phyloP scores from a whole-genome alignment of 2,888 invertebrate species.

The Silvanus unidentatus region DNA sequence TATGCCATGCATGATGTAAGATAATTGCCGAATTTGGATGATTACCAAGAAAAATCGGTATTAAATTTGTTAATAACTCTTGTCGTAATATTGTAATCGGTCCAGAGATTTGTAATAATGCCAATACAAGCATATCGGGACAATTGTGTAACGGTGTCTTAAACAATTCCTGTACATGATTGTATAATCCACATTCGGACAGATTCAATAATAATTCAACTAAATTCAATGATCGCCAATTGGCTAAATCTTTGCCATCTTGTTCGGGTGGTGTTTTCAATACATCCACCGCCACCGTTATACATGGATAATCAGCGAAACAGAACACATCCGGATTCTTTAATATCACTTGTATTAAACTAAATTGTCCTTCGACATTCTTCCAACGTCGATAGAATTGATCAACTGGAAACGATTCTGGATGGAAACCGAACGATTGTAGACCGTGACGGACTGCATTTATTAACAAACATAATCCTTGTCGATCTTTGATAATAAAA shows the following conservation, averaged over 20 bases:
- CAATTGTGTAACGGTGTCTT: conserved; percentile 89
- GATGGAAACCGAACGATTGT: conserved; percentile 65
- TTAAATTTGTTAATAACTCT: conserved; percentile 79
- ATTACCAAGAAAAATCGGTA: conserved; percentile 90
- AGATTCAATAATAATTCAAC: conserved; percentile 82
- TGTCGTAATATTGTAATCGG: conserved; percentile 74
- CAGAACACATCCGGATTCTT: conserved; percentile 91
- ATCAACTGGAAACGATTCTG: conserved; percentile 79
- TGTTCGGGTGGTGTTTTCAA: conserved; percentile 92
- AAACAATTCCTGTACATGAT: conserved; percentile 79
- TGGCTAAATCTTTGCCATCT: conserved; percentile 87
- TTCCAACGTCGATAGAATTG: conserved; percentile 88
- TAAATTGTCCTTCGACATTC: conserved; percentile 88
- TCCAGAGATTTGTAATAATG: conserved; percentile 79
- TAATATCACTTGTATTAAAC: conserved; percentile 77
- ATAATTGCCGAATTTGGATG: conserved; percentile 97
- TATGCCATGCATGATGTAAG: conserved; percentile 93
- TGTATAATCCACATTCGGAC: conserved; percentile 80
- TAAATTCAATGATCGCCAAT: conserved; percentile 90
- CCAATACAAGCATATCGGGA: conserved; percentile 88
- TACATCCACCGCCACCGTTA: conserved; percentile 79
- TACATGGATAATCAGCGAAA: conserved; percentile 86
- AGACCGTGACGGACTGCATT: conserved; percentile 77
- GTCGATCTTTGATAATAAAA: conserved; percentile 81
- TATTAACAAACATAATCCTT: conserved; percentile 75